These are phyloP conservation scores for Camponotus fellah DNA, from an alignment of 2,888 invertebrate species.

Conservation along the genomic window DNA sequence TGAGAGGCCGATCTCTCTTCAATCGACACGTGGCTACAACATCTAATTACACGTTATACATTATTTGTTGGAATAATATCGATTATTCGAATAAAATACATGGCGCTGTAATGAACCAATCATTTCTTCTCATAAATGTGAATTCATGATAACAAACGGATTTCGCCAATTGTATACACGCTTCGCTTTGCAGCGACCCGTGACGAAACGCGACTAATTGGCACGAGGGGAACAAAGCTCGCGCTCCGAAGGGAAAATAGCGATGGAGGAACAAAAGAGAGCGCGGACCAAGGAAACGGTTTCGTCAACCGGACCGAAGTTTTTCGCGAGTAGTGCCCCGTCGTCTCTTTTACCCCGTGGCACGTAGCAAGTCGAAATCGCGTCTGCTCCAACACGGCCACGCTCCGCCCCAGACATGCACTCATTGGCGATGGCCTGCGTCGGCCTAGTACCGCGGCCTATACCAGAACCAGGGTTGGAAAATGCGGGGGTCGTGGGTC, in stretches of 20 bases:
- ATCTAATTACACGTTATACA: constrained; percentile 15
- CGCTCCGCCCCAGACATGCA: constrained; percentile 84
- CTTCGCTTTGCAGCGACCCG: constrained; percentile 3
- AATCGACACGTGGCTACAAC: constrained; percentile 8
- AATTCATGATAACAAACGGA: neutral
- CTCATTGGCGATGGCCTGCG: constrained; percentile 84
- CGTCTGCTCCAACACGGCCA: constrained; percentile 77
- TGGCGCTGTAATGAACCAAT: neutral
- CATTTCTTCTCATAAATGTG: constrained; percentile 3
- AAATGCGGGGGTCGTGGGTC: constrained; percentile 78
- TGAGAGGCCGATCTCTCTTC: neutral
- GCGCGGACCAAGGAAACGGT: constrained; percentile 40
- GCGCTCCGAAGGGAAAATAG: neutral
- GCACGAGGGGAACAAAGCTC: constrained; percentile 4
- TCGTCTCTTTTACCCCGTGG: constrained; percentile 34
- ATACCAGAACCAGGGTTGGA: constrained; percentile 79
- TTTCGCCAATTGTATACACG: constrained; percentile 15
- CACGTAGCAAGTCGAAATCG: constrained; percentile 76
- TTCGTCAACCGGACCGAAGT: constrained; percentile 21
- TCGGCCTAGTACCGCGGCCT: constrained; percentile 84
- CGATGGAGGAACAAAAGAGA: neutral
- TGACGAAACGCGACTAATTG: constrained; percentile 35
- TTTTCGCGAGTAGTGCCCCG: constrained; percentile 40
- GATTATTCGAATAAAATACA: neutral
- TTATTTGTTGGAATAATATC: constrained; percentile 14